These are phyloP conservation scores for Lithophane socia DNA, from an alignment of 2,888 invertebrate species.

Conservation along the genomic window DNA sequence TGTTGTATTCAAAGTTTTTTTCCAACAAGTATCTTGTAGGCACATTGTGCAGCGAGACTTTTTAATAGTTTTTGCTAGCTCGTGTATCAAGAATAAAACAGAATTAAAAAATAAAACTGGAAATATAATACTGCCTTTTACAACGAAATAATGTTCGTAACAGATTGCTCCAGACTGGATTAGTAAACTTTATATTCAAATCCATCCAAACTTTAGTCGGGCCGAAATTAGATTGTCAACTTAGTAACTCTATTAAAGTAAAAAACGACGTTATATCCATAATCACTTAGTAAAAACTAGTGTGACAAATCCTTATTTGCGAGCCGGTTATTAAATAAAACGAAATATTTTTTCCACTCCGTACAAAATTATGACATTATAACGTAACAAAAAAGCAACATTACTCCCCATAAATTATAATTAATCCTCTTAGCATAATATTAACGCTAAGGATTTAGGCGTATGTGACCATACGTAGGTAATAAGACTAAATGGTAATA, in stretches of 20 bases:
- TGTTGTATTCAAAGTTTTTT: slow-evolving; percentile 47
- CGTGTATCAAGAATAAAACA: slow-evolving; percentile 1
- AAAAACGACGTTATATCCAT: slow-evolving; percentile 39
- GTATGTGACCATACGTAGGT: slow-evolving; percentile 61
- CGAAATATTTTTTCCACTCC: slow-evolving; percentile 37
- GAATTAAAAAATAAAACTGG: slow-evolving; percentile 11
- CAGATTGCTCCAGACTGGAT: slow-evolving; percentile 28
- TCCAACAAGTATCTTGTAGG: slow-evolving; percentile 28
- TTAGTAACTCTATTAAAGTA: slow-evolving; percentile 49
- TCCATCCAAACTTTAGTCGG: slow-evolving; percentile 27
- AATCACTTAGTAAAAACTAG: slow-evolving; percentile 53
- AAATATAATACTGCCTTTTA: slow-evolving; percentile 5
- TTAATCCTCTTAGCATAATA: slow-evolving; percentile 86
- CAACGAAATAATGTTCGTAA: slow-evolving; percentile 11
- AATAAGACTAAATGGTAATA: slow-evolving; percentile 74
- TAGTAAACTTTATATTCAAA: slow-evolving; percentile 56
- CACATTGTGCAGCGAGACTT: slow-evolving; percentile 12
- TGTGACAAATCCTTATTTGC: slow-evolving; percentile 66
- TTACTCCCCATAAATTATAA: slow-evolving; percentile 81
- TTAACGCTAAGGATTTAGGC: slow-evolving; percentile 80
- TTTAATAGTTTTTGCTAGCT: slow-evolving; percentile 27
- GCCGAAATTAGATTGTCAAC: slow-evolving; percentile 56
- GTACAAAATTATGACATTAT: slow-evolving; percentile 75
- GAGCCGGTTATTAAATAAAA: slow-evolving; percentile 43
- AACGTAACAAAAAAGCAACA: slow-evolving; percentile 76